Conservation (phyloP, 2,888 invertebrate genomes). For the Pristionchus entomophagus region DNA sequence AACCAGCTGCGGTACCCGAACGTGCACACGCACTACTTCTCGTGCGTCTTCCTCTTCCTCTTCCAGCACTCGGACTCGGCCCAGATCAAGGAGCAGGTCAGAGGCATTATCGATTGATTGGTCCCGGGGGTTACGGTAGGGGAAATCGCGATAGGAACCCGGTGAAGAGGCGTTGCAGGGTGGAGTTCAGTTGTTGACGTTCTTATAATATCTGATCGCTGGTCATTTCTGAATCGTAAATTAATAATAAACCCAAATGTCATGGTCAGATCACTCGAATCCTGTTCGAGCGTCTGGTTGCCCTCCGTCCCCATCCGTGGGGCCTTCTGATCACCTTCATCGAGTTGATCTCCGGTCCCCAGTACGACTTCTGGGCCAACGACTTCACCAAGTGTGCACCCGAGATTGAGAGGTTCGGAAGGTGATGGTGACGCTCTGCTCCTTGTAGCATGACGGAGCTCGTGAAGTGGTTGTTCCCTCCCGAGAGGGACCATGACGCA, state of each 20-base stretch:
- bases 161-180: background rate
- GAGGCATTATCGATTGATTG: constrained; percentile 86
- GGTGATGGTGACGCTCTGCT: no score
- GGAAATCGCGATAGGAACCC: background rate
- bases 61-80: constrained; percentile 94
- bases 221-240: background rate
- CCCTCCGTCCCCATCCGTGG: constrained; percentile 99
- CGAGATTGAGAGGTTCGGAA: constrained; percentile 93
- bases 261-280: constrained; percentile 79
- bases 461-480: no score
- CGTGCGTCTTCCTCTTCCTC: constrained; percentile 94
- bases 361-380: constrained; percentile 98
- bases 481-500: no score
- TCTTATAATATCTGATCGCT: background rate
- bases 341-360: constrained; percentile 97
- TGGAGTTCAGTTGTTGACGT: background rate
- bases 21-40: constrained; percentile 99
- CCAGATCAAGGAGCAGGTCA: constrained; percentile 92
- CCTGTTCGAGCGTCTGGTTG: constrained; percentile 94
- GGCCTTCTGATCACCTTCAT: constrained; percentile 98
- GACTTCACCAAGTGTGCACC: constrained; percentile 99
- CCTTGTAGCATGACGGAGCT: no score
- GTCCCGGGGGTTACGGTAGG: constrained; percentile 66
- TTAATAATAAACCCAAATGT: background rate
- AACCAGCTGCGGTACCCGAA: constrained; percentile 99